Percentiles rank a stretch among this genome's conserved stretches.
Conservation (phyloP, 2,888 invertebrate genomes). For the Nematopogon swammerdamellus region DNA sequence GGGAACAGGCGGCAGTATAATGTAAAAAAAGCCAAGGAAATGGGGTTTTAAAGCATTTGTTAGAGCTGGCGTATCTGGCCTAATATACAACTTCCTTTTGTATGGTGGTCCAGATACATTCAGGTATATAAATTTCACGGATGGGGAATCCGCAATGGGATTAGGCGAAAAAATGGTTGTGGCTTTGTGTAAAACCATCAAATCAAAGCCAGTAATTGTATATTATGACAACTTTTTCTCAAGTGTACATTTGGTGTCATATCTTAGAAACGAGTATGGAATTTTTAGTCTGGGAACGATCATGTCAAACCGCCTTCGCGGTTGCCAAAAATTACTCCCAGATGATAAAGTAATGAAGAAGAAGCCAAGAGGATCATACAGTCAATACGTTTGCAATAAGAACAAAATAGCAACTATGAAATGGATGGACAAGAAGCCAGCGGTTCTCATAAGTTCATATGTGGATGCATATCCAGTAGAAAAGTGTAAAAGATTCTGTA, state of each 20-base stretch:
- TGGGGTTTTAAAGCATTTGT: slow-evolving; percentile 25
- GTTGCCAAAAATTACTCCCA: background rate
- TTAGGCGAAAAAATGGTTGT: slow-evolving; percentile 19
- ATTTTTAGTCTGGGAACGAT: slow-evolving; percentile 8
- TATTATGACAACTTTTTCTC: slow-evolving; percentile 12
- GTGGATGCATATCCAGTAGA: slow-evolving; percentile 3
- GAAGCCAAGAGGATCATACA: slow-evolving; percentile 8
- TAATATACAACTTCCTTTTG: slow-evolving; percentile 21
- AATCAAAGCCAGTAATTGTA: slow-evolving; percentile 6
- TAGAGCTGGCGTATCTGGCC: slow-evolving; percentile 20
- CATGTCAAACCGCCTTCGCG: slow-evolving; percentile 7
- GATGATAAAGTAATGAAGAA: slow-evolving; percentile 4
- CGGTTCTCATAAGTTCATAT: slow-evolving; percentile 8
- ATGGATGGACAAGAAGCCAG: slow-evolving; percentile 10
- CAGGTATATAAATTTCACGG: slow-evolving; percentile 13
- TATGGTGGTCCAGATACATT: slow-evolving; percentile 20
- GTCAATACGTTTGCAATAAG: slow-evolving; percentile 6
- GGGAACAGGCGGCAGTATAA: slow-evolving; percentile 21
- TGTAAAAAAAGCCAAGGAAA: slow-evolving; percentile 21
- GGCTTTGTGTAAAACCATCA: slow-evolving; percentile 14
- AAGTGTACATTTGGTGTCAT: slow-evolving; percentile 6
- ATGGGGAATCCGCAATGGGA: slow-evolving; percentile 13
- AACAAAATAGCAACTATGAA: slow-evolving; percentile 6
- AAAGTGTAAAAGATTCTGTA: slow-evolving; percentile 1
- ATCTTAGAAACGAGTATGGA: slow-evolving; percentile 12